These are phyloP conservation scores for Morinoia aosen DNA, from an alignment of 2,888 invertebrate genomes.

Conservation along the genomic window DNA sequence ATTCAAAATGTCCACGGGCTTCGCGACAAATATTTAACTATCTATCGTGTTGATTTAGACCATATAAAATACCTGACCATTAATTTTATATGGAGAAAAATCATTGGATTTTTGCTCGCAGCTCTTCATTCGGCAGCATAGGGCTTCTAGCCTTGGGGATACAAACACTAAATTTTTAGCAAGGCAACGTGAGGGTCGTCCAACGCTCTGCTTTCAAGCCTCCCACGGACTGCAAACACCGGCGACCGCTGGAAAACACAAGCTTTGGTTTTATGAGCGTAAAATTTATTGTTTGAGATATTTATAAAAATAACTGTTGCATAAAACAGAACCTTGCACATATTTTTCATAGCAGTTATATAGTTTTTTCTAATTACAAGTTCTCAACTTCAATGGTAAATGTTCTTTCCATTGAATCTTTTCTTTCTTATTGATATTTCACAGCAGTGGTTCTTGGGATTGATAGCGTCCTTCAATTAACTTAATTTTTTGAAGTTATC, in stretches of 20 bases:
- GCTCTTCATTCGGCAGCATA: background rate
- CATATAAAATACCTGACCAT: background rate
- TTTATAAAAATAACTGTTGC: background rate
- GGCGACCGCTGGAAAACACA: background rate
- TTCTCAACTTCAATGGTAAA: too few species aligned
- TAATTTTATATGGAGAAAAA: background rate
- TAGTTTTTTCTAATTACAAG: too few species aligned
- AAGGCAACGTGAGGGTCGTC: background rate
- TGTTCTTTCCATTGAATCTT: too few species aligned
- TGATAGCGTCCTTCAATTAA: too few species aligned
- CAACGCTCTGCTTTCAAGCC: background rate
- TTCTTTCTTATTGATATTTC: too few species aligned
- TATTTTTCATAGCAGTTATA: background rate
- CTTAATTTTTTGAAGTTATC: too few species aligned
- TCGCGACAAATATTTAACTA: background rate
- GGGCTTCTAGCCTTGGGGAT: background rate
- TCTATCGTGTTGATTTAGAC: background rate
- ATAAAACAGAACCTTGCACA: background rate
- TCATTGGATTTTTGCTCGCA: background rate
- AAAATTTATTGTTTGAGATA: background rate
- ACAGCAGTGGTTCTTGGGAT: too few species aligned
- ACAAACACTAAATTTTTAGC: background rate
- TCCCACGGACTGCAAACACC: background rate
- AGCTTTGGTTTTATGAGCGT: background rate
- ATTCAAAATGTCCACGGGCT: background rate